A percentile compares a stretch with the other conserved stretches of the same genome.
phyloP scores from a whole-genome alignment of 2,888 invertebrate genomes.

The Auanema sp. region DNA sequence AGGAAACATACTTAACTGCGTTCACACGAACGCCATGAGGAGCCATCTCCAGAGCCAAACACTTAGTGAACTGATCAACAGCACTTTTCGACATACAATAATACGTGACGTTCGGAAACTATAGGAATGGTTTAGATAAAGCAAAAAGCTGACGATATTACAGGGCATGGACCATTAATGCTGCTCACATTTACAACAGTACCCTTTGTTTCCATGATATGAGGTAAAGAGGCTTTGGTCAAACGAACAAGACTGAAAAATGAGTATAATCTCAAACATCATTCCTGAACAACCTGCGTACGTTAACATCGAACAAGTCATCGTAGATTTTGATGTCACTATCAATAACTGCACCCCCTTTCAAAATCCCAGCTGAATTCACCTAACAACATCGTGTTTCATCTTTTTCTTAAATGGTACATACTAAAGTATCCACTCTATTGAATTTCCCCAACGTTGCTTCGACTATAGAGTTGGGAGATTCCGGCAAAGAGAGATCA shows the following conservation, averaged over 20 bases:
- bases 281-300: conserved; percentile 56
- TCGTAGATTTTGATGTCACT: conserved; percentile 75
- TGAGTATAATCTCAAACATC: background rate
- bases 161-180: conserved; percentile 83
- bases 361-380: conserved; percentile 60
- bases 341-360: conserved; percentile 50
- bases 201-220: conserved; percentile 68
- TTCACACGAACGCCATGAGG: conserved; percentile 77
- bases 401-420: background rate
- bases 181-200: conserved; percentile 90
- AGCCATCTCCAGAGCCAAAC: conserved; percentile 78
- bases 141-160: conserved; percentile 18
- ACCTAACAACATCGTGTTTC: conserved; percentile 31
- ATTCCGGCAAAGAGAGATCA: conserved; percentile 63
- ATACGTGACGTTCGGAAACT: conserved; percentile 82
- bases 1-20: conserved; percentile 74
- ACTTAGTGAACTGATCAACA: conserved; percentile 89
- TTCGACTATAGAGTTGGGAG: conserved; percentile 44
- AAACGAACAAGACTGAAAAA: conserved; percentile 53
- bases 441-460: conserved; percentile 54
- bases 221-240: conserved; percentile 58
- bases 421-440: conserved; percentile 53
- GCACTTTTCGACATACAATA: conserved; percentile 88
- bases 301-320: conserved; percentile 82
- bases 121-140: conserved; percentile 15